These are phyloP conservation scores for Thumatha senex DNA, from an alignment of 2,888 invertebrate genomes.

Conservation along the genomic window DNA sequence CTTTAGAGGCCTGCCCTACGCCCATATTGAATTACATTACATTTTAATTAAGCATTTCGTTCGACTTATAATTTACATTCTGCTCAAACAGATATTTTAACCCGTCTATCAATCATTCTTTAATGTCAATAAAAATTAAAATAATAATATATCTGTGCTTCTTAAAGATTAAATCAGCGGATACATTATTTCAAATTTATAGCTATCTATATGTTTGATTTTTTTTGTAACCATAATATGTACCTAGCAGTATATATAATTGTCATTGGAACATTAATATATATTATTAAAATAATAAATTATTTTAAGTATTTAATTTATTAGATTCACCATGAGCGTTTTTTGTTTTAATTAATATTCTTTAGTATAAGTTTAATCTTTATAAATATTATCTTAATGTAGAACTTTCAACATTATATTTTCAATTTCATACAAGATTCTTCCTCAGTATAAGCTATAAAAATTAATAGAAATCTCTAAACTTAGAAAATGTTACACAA, in stretches of 20 bases:
- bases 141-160: conserved; percentile 26
- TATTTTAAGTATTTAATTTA: background rate
- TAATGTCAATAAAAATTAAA: conserved; percentile 36
- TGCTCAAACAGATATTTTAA: conserved; percentile 34
- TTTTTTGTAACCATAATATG: background rate
- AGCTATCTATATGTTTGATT: conserved; percentile 19
- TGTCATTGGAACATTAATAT: no score
- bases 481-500: no score
- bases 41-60: conserved; percentile 36
- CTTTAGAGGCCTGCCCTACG: conserved; percentile 28
- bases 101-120: conserved; percentile 36
- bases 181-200: conserved; percentile 19
- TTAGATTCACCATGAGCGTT: background rate
- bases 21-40: conserved; percentile 33
- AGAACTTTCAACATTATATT: no score
- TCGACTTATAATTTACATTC: conserved; percentile 35
- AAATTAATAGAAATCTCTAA: no score
- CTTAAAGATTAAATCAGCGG: conserved; percentile 25
- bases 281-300: background rate
- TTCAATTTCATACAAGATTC: no score
- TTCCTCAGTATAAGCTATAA: no score
- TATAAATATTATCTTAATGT: no score
- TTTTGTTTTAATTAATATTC: no score
- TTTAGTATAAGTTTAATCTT: no score
- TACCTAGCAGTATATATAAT: no score